Base-by-base conservation (phyloP, 2,888 invertebrate genomes). In the Drosophila affinis region DNA sequence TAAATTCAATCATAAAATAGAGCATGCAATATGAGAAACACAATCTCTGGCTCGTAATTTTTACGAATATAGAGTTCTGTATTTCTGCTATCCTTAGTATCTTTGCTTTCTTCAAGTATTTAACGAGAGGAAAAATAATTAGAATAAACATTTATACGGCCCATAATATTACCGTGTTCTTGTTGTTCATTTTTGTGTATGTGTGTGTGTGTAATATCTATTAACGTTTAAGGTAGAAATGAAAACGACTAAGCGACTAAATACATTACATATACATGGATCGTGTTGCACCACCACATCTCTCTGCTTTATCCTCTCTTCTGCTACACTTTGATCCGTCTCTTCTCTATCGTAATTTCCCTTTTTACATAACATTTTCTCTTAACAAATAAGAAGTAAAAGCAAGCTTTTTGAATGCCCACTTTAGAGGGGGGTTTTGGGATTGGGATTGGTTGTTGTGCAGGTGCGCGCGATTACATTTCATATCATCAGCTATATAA, bases 21-120 rank as follows among this genome's bases (percentile, higher is more conserved):
- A 39, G 39, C 39, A 39, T 34, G 34, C 34, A 34, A 12, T 14
- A n/a, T 39, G n/a, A 39, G 39, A n/a, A n/a, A 39, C 14, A 39
- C 39, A 39, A 39, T 39, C 48, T 48, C 27, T 61, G 71, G 61
- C 72, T 77, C 73, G 67, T 76, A 61, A 62, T 76, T 85, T 87
- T 77, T 85, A 80, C 55, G 86, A 84, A 84, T 84, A 87, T 87
- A 87, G 76, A 84, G 52, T 77, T 87, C 55, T 75, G 63, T 77
- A 72, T 83, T 84, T 86, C 57, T 63, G 58, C 67, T 73, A 55
- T 81, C 62, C 79, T 77, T 76, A 73, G 72, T 74, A 74, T 54
- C 34, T 24, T 53, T 58, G 51, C 24, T 45, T 56, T 44, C 51
- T 72, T 72, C 44, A 72, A 80, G 45, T 54, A 57, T 72, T 39